Base-by-base conservation (phyloP, 1,140 invertebrate species). In the Aethina tumida region DNA sequence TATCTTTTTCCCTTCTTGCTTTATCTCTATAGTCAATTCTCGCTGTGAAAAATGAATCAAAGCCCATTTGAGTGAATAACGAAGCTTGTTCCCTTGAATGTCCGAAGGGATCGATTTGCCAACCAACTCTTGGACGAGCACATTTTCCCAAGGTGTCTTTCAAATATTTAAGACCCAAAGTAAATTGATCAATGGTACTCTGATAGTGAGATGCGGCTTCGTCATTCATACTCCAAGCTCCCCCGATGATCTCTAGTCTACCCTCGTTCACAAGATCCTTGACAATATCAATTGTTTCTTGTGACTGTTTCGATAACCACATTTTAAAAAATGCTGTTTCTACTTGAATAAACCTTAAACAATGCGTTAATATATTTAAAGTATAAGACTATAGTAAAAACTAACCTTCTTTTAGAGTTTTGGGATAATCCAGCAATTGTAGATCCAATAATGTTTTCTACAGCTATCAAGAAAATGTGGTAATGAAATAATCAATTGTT, bases 121-220 rank as follows among this genome's bases (percentile, higher is more conserved):
- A 84, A 0, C 70, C 79, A 3, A 79, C 67, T 47, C 66, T 71
- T 0, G 81, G 79, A 27, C 68, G 58, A 0, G 69, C 79, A 47
- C 74, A 74, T 12, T 70, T 64, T 0, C 80, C 80, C 49, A 84
- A 69, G 3, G 72, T 75, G 28, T 79, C 69, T 34, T 51, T 36
- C 2, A 9, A 4, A 33, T 9, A 74, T 70, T 68, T 66, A 5
- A 74, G 55, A 7, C 71, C 73, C 68, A 69, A 73, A 28, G 73
- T 71, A 61, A 83, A 82, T 56, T 89, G 83, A 55, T 92, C 86
- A 43, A 92, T 83, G n/a, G 85, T 80, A 24, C 79, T 78, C 30
- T 75, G 71, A 55, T 91, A 92, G 59, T 89, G 81, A 2, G 76
- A 68, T 0, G 75, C 66, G 0, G 83, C 84, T 56, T 90, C 86